Evolutionary conservation across 2,888 invertebrate genomes (phyloP).

Genomic region (Sylvicola cinctus): DNA sequence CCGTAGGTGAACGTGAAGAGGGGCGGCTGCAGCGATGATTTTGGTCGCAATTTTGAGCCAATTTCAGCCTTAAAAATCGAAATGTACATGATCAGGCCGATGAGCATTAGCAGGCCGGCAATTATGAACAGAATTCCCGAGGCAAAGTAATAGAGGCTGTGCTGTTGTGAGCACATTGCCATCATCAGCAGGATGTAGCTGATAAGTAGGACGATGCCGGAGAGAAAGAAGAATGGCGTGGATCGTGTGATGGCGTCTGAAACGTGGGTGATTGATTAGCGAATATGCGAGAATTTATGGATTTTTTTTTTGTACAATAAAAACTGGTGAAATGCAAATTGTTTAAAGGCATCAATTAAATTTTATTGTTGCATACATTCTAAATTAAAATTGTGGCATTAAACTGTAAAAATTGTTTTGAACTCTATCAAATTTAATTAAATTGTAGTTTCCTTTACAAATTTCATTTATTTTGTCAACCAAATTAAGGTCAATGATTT

Average conservation of each 20-base stretch:
- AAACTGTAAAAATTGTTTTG: too few relatives aligned
- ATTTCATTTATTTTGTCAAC: too few relatives aligned
- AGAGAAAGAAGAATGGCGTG: conserved; percentile 58
- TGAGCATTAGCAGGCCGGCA: conserved; percentile 74
- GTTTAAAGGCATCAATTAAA: neutral
- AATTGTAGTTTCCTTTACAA: too few relatives aligned
- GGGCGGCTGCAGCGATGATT: conserved; percentile 56
- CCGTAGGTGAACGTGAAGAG: conserved; percentile 73
- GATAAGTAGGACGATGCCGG: conserved; percentile 51
- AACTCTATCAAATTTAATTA: too few relatives aligned
- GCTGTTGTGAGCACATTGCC: conserved; percentile 57
- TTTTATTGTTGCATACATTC: too few relatives aligned
- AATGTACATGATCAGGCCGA: conserved; percentile 83
- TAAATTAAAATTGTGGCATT: too few relatives aligned
- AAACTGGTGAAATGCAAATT: too few relatives aligned
- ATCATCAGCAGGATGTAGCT: conserved; percentile 65
- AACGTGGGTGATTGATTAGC: conserved; percentile 18
- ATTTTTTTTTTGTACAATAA: too few relatives aligned
- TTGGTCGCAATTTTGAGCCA: conserved; percentile 64
- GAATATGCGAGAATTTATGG: too few relatives aligned
- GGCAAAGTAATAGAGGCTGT: conserved; percentile 61
- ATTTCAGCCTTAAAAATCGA: conserved; percentile 82
- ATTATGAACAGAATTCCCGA: conserved; percentile 76
- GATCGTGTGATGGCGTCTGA: conserved; percentile 76
- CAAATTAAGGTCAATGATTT: too few relatives aligned